These are phyloP conservation scores for Dicaeum eximium DNA, from an alignment of 2,113 vertebrate species.

Conservation along the genomic window DNA sequence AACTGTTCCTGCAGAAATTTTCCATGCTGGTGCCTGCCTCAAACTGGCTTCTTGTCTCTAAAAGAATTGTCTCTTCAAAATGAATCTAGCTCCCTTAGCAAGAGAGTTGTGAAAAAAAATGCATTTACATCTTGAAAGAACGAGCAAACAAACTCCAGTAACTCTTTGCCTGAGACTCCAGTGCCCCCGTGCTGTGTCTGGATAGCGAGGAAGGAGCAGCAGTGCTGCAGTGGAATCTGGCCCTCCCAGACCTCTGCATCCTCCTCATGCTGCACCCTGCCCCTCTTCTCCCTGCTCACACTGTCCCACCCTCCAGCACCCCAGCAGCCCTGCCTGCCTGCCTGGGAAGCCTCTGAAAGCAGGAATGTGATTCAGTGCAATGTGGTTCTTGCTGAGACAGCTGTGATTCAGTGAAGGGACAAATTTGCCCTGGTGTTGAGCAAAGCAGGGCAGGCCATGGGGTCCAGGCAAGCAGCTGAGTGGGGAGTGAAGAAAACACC, in stretches of 20 bases:
- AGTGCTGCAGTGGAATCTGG: background rate
- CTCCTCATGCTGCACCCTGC: rapidly evolving
- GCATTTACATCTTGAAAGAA: background rate
- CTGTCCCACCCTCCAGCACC: background rate
- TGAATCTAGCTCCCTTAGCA: background rate
- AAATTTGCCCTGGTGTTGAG: background rate
- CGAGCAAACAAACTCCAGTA: background rate
- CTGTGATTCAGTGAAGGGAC: background rate
- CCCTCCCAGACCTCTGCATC: background rate
- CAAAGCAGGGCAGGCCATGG: background rate
- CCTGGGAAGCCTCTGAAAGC: background rate
- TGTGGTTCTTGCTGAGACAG: background rate
- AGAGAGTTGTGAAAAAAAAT: background rate
- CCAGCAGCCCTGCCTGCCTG: rapidly evolving
- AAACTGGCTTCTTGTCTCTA: background rate
- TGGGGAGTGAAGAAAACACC: background rate
- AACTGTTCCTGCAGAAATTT: background rate
- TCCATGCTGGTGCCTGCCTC: background rate
- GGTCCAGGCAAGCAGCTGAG: rapidly evolving
- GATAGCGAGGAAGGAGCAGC: rapidly evolving
- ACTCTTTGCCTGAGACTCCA: background rate
- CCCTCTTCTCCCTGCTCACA: background rate
- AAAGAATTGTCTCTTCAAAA: background rate
- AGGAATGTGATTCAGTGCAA: background rate
- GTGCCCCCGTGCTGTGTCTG: background rate